Base-by-base conservation (phyloP, 2,797 vertebrate genomes). In the Heterohyrax brucei region DNA sequence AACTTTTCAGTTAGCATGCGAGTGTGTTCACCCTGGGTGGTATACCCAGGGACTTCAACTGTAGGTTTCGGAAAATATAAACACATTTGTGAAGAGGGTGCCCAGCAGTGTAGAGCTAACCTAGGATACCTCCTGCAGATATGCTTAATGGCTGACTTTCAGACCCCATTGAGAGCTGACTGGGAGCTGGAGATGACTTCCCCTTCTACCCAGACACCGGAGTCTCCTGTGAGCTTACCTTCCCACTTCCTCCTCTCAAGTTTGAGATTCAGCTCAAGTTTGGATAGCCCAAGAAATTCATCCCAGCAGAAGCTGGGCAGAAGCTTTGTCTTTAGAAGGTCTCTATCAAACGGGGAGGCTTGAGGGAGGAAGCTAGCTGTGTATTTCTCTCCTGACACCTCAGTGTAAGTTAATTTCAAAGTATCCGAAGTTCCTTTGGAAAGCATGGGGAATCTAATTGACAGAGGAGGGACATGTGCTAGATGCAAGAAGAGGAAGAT, bases 171-270 rank as follows among this genome's bases (percentile, higher is more conserved):
- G 24, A 64, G 19, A 87, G 72, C 77, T 59, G 59, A 33, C 53
- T 4, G 24, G 21, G 6, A n/a, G 21, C 21, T 2, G 0, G 3
- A 1, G 8, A 24, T 14, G 39, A 19, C 21, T 28, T 16, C 10
- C 33, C 18, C 62, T 64, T 8, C 53, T 1, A 10, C 64, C 10
- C 4, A 16, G 9, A 73, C 46, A 19, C 18, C 28, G 6, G 3
- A 26, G 13, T 77, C 80, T 39, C 28, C n/a, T 10, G 1, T 4
- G 10, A 33, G 26, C n/a, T 53, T 26, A 30, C 39, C 5, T 48
- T 19, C 56, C 70, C 7, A 9, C 33, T 56, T 70, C 13, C 28
- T 64, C 59, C 75, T 33, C 3, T 39, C 79, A 62, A 50, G 24
- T 28, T 84, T 76, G 75, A 88, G 79, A 24, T 13, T 33, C 21